Conservation (phyloP, 2,113 vertebrate species). For the Aspidoscelis tigris region DNA sequence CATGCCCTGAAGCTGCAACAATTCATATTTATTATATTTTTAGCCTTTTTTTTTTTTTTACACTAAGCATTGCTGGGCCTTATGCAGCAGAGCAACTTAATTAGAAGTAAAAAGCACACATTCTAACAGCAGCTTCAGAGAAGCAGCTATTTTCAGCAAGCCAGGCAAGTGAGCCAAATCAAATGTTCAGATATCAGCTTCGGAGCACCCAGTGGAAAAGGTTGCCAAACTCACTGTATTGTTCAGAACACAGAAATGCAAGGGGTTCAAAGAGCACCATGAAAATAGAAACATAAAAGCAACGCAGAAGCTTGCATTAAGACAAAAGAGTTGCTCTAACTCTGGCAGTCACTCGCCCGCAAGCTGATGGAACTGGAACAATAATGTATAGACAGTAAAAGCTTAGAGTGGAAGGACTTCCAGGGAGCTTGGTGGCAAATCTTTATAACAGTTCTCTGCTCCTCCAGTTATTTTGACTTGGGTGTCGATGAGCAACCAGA, state of each 20-base stretch:
- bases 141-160: too few relatives aligned
- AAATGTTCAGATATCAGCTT: too few relatives aligned
- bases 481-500: conserved; percentile 60
- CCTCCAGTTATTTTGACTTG: conserved; percentile 55
- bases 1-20: too few relatives aligned
- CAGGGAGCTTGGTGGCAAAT: conserved; percentile 51
- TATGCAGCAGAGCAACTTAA: too few relatives aligned
- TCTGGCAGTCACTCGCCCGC: neutral
- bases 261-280: neutral
- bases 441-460: conserved; percentile 30
- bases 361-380: conserved; percentile 43
- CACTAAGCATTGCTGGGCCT: too few relatives aligned
- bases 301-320: neutral
- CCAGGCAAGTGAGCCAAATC: too few relatives aligned
- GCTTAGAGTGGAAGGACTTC: conserved; percentile 36
- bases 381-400: conserved; percentile 23
- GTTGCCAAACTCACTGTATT: neutral
- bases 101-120: too few relatives aligned
- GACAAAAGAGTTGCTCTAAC: neutral
- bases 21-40: too few relatives aligned
- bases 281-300: neutral
- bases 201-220: neutral
- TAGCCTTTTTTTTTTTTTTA: too few relatives aligned
- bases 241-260: neutral
- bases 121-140: too few relatives aligned